Evolutionary conservation across 2,888 invertebrate species (phyloP), one percentile per base, ranked within the genome.

Genomic region (Euplexia lucipara): DNA sequence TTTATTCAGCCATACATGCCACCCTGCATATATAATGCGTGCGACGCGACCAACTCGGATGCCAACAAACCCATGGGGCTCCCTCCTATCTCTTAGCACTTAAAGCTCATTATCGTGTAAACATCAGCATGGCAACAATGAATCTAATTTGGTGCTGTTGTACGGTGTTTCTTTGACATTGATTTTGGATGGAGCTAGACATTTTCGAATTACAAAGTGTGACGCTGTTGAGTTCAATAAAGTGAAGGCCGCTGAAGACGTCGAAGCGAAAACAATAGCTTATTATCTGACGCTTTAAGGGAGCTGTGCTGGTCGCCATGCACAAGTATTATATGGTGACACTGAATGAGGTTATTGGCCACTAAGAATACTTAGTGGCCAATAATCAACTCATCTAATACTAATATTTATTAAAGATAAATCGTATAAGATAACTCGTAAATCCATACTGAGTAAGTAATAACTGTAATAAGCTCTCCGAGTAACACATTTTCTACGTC

Each of bases 1-100:
- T 94, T 92, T 94, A 94, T 94, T 94, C 95, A 93, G 90, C 88
- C 87, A 88, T 89, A 90, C 88, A 87, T 86, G 90, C 90, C 89
- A 91, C 89, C 91, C 90, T 91, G 94, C 92, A 94, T 94, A 90
- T 86, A 84, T 92, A 92, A 93, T 93, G 88, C 82, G 85, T 79
- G 78, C 83, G 83, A 60, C 60, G 57, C 79, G 70, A 84, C 84
- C 86, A 86, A 86, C 84, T 79, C 73, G 80, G 79, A 67, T 81
- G 73, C 66, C 68, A 60, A 48, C 65, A 44, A 37, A 47, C 60
- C 57, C 70, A 61, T 64, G n/a, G 65, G 69, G 82, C 74, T 78
- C 60, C 75, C 67, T 79, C 76, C 84, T 86, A 62, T 75, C 9
- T 42, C 53, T 22, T 20, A 26, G 26, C n/a, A 20, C n/a, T 70